Percentiles rank a stretch among this genome's conserved stretches.
phyloP scores from a whole-genome alignment of 37 sponge, comb jelly and placozoan species.

The Agelas oroides region DNA sequence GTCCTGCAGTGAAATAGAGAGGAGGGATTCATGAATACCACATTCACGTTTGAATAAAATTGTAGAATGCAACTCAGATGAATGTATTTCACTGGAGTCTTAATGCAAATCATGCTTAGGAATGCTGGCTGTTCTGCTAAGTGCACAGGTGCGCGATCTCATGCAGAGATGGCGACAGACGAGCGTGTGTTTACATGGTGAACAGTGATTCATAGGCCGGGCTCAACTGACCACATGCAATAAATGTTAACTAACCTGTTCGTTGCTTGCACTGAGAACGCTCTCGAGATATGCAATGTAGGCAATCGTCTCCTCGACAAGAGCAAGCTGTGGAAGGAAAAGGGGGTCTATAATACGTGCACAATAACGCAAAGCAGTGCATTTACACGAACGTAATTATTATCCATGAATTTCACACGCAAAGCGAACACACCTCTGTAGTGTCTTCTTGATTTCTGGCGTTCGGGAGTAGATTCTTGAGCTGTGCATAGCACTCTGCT shows the following conservation, averaged over 20 bases:
- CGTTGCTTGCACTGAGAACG: constrained; percentile 28
- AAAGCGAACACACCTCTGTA: constrained; percentile 29
- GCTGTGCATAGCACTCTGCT: constrained; percentile 32
- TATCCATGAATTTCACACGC: not conserved
- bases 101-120: not conserved
- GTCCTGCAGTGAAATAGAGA: constrained; percentile 20
- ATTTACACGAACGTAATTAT: not conserved
- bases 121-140: not conserved
- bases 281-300: constrained; percentile 75
- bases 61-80: too few species aligned
- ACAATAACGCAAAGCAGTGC: too few species aligned
- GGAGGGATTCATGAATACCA: not conserved
- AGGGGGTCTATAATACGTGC: too few species aligned
- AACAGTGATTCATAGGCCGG: too few species aligned
- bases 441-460: constrained; percentile 24
- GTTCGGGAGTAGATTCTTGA: constrained; percentile 62
- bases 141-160: not conserved
- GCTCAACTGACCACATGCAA: too few species aligned
- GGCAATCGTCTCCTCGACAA: constrained; percentile 68
- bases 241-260: constrained; percentile 10
- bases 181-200: too few species aligned
- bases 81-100: not conserved
- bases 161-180: constrained; percentile 21
- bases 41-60: too few species aligned
- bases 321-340: constrained; percentile 50